phyloP scores from a whole-genome alignment of 2,888 invertebrate species.

The Zaprionus obscuricornis region DNA sequence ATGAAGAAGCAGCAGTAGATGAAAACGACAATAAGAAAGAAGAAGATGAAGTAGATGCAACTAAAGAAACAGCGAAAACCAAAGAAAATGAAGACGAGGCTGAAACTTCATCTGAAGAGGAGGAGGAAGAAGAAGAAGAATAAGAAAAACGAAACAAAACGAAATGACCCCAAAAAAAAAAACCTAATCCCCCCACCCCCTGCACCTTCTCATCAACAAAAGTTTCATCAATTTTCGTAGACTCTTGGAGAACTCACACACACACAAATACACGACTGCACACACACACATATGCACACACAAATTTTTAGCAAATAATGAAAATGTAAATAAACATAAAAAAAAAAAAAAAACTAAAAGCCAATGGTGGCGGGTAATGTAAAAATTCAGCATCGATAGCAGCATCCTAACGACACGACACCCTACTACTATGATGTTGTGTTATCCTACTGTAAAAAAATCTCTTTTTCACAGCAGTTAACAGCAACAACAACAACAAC shows the following conservation, averaged over 20 bases:
- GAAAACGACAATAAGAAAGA: neutral
- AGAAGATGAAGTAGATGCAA: slow-evolving; percentile 5
- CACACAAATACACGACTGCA: slow-evolving; percentile 11
- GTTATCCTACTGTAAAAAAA: slow-evolving; percentile 3
- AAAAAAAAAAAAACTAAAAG: slow-evolving; percentile 27
- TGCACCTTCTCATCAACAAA: slow-evolving; percentile 14
- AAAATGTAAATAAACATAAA: slow-evolving; percentile 61
- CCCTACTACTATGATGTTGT: neutral
- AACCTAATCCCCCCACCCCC: neutral
- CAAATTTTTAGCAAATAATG: slow-evolving; percentile 51
- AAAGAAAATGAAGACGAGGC: slow-evolving; percentile 18
- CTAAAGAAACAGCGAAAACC: slow-evolving; percentile 2
- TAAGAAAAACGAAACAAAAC: slow-evolving; percentile 7
- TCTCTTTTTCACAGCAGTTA: slow-evolving; percentile 31
- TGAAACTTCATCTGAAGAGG: slow-evolving; percentile 29
- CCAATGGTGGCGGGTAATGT: slow-evolving; percentile 57
- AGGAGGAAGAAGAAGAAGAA: slow-evolving; percentile 29
- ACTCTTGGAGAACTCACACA: slow-evolving; percentile 9
- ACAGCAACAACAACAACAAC: slow-evolving; percentile 16
- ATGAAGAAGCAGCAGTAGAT: neutral
- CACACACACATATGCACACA: slow-evolving; percentile 21
- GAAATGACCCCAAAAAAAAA: slow-evolving; percentile 13
- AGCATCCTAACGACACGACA: too few relatives aligned
- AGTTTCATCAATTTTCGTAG: slow-evolving; percentile 13
- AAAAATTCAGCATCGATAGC: neutral